Conservation (phyloP, 2,797 vertebrate species). For the Epinephelus awoara region DNA sequence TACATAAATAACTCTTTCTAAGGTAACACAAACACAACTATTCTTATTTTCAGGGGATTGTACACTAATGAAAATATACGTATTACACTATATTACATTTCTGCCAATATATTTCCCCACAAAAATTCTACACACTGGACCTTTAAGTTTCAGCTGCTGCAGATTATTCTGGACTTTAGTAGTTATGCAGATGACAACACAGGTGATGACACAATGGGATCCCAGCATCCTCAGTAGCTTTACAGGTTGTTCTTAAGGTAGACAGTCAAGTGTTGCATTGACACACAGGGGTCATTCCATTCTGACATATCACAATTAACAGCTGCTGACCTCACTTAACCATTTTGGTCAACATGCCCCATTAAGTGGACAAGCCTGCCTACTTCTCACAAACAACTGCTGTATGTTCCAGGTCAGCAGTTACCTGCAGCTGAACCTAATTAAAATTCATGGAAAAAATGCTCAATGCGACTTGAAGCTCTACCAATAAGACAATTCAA, state of each 20-base stretch:
- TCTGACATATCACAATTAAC: background rate
- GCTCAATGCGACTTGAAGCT: background rate
- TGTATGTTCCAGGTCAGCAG: background rate
- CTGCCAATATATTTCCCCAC: too few relatives aligned
- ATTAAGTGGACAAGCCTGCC: background rate
- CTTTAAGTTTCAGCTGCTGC: background rate
- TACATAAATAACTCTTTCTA: too few relatives aligned
- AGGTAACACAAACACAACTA: too few relatives aligned
- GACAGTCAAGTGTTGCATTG: background rate
- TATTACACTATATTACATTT: too few relatives aligned
- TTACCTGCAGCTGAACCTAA: background rate
- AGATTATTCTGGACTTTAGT: background rate
- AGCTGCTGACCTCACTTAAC: background rate
- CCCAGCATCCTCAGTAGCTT: background rate
- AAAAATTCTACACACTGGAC: too few relatives aligned
- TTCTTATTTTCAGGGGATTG: too few relatives aligned
- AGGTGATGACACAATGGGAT: background rate
- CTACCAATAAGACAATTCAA: slow-evolving; percentile 2
- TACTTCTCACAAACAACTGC: background rate
- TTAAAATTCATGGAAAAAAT: background rate
- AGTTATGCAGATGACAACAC: background rate
- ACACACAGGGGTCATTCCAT: background rate
- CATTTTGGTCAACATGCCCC: background rate
- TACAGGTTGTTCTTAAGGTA: background rate
- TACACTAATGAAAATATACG: too few relatives aligned